Evolutionary conservation across 2,888 invertebrate genomes (phyloP).

Genomic region (Sturmia bella): DNA sequence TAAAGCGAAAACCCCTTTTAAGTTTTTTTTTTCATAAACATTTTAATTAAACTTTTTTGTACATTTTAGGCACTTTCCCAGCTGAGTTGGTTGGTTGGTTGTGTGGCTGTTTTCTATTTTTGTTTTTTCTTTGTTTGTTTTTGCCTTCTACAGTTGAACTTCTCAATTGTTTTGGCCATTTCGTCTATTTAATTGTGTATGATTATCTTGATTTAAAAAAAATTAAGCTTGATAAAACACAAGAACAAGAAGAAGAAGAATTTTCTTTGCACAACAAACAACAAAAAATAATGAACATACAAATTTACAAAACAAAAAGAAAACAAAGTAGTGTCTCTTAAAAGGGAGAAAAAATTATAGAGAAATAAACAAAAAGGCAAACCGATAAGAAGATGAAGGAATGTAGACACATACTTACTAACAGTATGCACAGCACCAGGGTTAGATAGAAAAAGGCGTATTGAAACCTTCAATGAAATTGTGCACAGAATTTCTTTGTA

Average conservation of each 20-base stretch:
- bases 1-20: conserved; percentile 22
- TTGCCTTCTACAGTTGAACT: not conserved
- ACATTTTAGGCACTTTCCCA: conserved; percentile 7
- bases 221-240: not conserved
- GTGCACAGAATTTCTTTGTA: too few relatives aligned
- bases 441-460: too few relatives aligned
- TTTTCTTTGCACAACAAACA: not conserved
- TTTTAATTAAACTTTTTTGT: conserved; percentile 42
- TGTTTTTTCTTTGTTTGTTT: not conserved
- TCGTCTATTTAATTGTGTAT: not conserved
- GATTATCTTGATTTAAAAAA: not conserved
- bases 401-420: too few relatives aligned
- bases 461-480: too few relatives aligned
- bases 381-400: too few relatives aligned
- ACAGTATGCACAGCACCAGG: too few relatives aligned
- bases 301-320: not conserved
- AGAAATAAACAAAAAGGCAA: not conserved
- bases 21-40: conserved; percentile 9
- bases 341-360: not conserved
- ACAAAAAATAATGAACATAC: not conserved
- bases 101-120: conserved; percentile 1
- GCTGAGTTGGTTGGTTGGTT: conserved; percentile 29
- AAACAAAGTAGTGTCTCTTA: not conserved
- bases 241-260: not conserved
- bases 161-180: not conserved